Evolutionary conservation across 2,113 vertebrate genomes (phyloP).

Genomic region (Aspiorhynchus laticeps): DNA sequence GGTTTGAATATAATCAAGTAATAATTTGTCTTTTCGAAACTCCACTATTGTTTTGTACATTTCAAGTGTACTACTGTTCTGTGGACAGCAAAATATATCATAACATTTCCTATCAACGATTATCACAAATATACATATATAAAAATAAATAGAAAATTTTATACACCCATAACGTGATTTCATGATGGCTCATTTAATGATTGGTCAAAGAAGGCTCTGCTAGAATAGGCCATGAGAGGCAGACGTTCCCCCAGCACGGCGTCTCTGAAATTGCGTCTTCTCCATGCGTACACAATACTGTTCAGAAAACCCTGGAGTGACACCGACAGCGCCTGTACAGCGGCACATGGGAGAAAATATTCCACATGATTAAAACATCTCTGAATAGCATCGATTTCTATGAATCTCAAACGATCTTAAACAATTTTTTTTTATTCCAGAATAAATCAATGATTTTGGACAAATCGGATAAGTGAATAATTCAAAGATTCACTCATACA

Average conservation of each 20-base stretch:
- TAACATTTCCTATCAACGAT: neutral
- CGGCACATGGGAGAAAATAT: slow-evolving; percentile 9
- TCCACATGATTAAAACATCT: slow-evolving; percentile 4
- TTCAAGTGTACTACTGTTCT: neutral
- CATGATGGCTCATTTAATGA: slow-evolving; percentile 63
- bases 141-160: slow-evolving; percentile 31
- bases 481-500: neutral
- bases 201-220: slow-evolving; percentile 72
- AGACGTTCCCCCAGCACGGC: slow-evolving; percentile 65
- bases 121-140: neutral
- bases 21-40: neutral
- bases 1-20: neutral
- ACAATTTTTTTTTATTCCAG: no score
- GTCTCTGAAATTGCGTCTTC: slow-evolving; percentile 75
- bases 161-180: neutral
- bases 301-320: slow-evolving; percentile 83
- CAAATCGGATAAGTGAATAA: no score
- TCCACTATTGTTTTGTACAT: neutral
- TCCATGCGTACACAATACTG: slow-evolving; percentile 80
- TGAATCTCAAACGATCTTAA: neutral
- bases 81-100: neutral
- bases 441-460: no score
- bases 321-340: slow-evolving; percentile 69
- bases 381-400: neutral
- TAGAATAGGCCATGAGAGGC: slow-evolving; percentile 48